Evolutionary conservation across 1,140 invertebrate species (phyloP).

Genomic region (Euwallacea fornicatus): DNA sequence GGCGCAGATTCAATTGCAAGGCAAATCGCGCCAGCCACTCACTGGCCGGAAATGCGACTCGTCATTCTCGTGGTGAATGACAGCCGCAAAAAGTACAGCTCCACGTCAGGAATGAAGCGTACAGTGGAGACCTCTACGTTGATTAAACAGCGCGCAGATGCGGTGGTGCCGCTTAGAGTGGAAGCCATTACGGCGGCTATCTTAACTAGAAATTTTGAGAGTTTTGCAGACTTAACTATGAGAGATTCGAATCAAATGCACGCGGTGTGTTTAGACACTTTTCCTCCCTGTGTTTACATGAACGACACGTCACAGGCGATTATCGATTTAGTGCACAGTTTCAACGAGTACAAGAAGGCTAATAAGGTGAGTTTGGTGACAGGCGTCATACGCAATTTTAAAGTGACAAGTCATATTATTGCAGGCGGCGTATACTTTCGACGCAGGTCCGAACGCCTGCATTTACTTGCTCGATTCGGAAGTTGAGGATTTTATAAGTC

Average conservation of each 20-base stretch:
- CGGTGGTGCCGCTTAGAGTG: conserved; percentile 73
- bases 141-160: conserved; percentile 71
- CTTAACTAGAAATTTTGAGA: conserved; percentile 74
- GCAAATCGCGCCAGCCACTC: conserved; percentile 69
- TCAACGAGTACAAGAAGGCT: conserved; percentile 68
- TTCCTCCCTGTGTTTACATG: conserved; percentile 92
- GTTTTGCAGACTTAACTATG: conserved; percentile 94
- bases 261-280: conserved; percentile 91
- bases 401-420: conserved; percentile 6
- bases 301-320: conserved; percentile 84
- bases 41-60: conserved; percentile 92
- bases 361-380: conserved; percentile 59
- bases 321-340: conserved; percentile 78
- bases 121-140: conserved; percentile 82
- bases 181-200: conserved; percentile 76
- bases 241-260: conserved; percentile 98
- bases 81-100: conserved; percentile 81
- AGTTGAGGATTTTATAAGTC: conserved; percentile 66
- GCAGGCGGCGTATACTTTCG: conserved; percentile 92
- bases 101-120: conserved; percentile 89
- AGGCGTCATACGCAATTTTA: neutral
- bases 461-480: conserved; percentile 81
- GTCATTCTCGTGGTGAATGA: conserved; percentile 91
- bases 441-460: conserved; percentile 96
- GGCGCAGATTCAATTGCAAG: conserved; percentile 84